Base-by-base conservation (phyloP, 2,888 invertebrate species). In the Ceriagrion tenellum region DNA sequence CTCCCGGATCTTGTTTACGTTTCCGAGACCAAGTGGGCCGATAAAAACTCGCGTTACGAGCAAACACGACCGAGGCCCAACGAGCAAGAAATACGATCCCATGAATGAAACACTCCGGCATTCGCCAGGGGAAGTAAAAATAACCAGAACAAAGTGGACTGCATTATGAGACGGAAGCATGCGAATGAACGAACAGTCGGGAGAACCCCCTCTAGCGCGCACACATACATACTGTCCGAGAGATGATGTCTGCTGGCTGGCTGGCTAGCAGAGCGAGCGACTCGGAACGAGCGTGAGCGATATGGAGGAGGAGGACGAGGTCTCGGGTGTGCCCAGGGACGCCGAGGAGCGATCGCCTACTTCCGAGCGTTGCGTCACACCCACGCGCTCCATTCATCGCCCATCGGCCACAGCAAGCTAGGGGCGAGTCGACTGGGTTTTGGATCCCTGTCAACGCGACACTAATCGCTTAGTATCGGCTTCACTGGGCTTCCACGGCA, bases 21-120 rank as follows among this genome's bases (percentile, higher is more conserved):
- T 35, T 35, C 20, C 35, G 81, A 81, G 81, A 81, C 81, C 35
- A 69, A 69, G 69, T n/a, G 26, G 69, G 69, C 23, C 69, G 81
- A 81, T 81, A 81, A 69, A 59, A 81, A 81, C 81, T 81, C 30
- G 35, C 81, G 81, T 81, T 35, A 81, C 81, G 81, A 81, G 81
- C 81, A 35, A 81, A 35, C 81, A 81, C 81, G 3, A 81, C 81
- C 47, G 8, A 35, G 35, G 81, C 81, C 81, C 81, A 23, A 13
- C 30, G 3, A 81, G 81, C 35, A n/a, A 81, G 81, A 81, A 81
- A 81, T 81, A 81, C 81, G 81, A 81, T 26, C 81, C n/a, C 81
- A 81, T 81, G 81, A 81, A 81, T 81, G 81, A 81, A 81, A 35
- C 81, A 26, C 81, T 81, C 35, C 81, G 35, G 81, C 81, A 81